A percentile compares a stretch with the other conserved stretches of the same genome.
Evolutionary conservation across 2,888 invertebrate species (phyloP).

Genomic region (Minunthozetes semirufus): DNA sequence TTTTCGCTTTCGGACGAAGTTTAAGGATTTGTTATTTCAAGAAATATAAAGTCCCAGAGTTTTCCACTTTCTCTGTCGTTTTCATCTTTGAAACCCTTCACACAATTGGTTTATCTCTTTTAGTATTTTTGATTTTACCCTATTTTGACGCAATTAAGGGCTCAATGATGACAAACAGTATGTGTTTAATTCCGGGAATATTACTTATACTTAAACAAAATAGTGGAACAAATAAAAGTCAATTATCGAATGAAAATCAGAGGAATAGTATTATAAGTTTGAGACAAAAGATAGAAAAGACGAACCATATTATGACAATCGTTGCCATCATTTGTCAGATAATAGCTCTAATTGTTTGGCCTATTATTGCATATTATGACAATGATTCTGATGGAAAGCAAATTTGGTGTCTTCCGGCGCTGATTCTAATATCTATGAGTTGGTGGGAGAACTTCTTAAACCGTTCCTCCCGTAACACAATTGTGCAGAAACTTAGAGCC

Average conservation of each 20-base stretch:
- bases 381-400: too few relatives aligned
- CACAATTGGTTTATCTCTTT: conserved; percentile 51
- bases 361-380: neutral
- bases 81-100: conserved; percentile 14
- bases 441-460: conserved; percentile 36
- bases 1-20: conserved; percentile 44
- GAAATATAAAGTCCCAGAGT: conserved; percentile 39
- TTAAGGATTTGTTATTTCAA: conserved; percentile 45
- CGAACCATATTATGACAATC: neutral
- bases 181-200: conserved; percentile 54
- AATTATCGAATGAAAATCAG: neutral
- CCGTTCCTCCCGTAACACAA: neutral
- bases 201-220: conserved; percentile 56
- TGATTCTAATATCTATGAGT: conserved; percentile 23
- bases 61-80: conserved; percentile 37
- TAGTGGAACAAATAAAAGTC: neutral
- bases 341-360: conserved; percentile 15
- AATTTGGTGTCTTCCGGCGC: conserved; percentile 24
- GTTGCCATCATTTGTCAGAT: neutral
- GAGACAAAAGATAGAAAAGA: neutral
- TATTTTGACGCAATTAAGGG: conserved; percentile 51
- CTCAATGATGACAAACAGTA: conserved; percentile 51
- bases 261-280: neutral
- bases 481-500: neutral
- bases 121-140: conserved; percentile 53